Evolutionary conservation across 2,888 invertebrate species (phyloP).

Genomic region (Suillia variegata): DNA sequence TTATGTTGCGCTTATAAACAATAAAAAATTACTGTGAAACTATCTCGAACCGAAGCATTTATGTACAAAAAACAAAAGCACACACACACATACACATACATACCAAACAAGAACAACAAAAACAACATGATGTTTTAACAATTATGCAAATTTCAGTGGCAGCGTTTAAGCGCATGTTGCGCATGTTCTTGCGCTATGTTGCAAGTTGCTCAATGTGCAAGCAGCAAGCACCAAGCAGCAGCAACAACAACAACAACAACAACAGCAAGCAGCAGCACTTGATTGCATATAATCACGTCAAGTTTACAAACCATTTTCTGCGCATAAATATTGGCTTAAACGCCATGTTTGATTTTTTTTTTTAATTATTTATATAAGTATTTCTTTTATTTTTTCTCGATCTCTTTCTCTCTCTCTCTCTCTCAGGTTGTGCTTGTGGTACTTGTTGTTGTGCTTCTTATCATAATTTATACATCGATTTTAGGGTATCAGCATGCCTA

Average conservation of each 20-base stretch:
- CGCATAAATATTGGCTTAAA: slow-evolving; percentile 33
- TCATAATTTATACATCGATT: slow-evolving; percentile 28
- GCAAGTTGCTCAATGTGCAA: no score
- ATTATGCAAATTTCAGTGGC: slow-evolving; percentile 53
- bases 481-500: no score
- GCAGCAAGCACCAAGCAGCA: slow-evolving; percentile 6
- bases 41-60: no score
- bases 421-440: no score
- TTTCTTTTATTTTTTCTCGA: no score
- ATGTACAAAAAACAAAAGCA: no score
- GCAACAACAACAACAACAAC: no score
- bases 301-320: slow-evolving; percentile 30
- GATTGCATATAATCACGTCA: slow-evolving; percentile 58
- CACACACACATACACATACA: no score
- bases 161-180: slow-evolving; percentile 1
- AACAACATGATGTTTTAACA: slow-evolving; percentile 55
- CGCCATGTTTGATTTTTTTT: slow-evolving; percentile 43
- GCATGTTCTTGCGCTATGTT: not conserved
- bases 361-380: no score
- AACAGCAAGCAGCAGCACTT: slow-evolving; percentile 28
- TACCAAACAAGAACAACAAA: slow-evolving; percentile 24
- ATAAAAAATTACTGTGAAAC: slow-evolving; percentile 1
- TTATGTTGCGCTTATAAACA: not conserved
- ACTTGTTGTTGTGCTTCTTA: not conserved
- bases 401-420: no score